Evolutionary conservation across 1,140 invertebrate genomes (phyloP).

Genomic region (Oedothorax gibbosus): DNA sequence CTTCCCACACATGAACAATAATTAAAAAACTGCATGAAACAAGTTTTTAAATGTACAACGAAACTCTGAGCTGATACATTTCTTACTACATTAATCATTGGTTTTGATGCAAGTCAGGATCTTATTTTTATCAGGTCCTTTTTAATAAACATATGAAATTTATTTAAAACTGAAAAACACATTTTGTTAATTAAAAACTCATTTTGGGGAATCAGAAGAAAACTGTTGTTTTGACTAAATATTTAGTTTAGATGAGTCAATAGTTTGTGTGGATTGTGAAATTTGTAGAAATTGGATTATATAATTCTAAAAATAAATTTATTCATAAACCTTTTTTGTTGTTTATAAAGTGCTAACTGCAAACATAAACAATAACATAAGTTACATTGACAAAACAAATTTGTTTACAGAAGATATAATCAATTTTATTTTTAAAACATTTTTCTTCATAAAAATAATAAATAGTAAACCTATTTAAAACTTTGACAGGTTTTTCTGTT

Average conservation of each 20-base stretch:
- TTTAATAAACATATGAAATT: not conserved
- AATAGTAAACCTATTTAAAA: too few species aligned
- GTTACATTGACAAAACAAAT: constrained; percentile 4
- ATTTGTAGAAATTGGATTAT: constrained; percentile 11
- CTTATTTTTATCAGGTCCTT: not conserved
- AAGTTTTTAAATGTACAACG: not conserved
- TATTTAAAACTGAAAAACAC: too few species aligned
- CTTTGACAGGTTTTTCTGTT: too few species aligned
- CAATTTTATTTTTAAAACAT: too few species aligned
- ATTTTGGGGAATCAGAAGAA: too few species aligned
- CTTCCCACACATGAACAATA: not conserved
- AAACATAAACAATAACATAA: constrained; percentile 35
- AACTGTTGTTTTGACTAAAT: not conserved
- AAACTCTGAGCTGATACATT: not conserved
- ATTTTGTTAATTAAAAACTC: too few species aligned
- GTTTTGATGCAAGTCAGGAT: not conserved
- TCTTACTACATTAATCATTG: not conserved
- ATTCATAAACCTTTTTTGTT: constrained; percentile 39
- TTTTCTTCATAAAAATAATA: too few species aligned
- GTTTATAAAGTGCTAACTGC: not conserved
- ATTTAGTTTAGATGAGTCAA: not conserved
- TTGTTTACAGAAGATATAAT: too few species aligned
- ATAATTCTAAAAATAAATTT: constrained; percentile 42
- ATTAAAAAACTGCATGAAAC: not conserved
- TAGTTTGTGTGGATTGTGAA: constrained; percentile 9